A percentile compares a stretch with the other conserved stretches of the same genome.
Conservation (phyloP, 2,113 vertebrate genomes). For the Ictalurus punctatus region DNA sequence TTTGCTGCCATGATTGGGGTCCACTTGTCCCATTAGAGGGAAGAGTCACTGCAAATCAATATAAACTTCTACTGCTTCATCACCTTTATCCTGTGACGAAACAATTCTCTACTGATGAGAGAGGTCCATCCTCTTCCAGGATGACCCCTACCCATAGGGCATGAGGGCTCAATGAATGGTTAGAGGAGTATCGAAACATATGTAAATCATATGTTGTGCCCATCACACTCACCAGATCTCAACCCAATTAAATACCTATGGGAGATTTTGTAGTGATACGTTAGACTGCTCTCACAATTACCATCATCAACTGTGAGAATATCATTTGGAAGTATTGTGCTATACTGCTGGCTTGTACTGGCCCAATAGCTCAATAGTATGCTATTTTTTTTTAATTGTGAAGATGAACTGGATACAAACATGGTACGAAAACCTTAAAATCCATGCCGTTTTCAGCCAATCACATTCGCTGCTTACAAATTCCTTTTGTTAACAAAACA, state of each 20-base stretch:
- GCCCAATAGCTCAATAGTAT: neutral
- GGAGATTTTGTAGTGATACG: neutral
- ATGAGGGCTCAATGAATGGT: neutral
- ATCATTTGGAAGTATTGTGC: neutral
- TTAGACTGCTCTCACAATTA: neutral
- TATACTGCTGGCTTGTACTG: neutral
- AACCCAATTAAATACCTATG: neutral
- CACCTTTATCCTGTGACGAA: neutral
- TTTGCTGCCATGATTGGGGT: neutral
- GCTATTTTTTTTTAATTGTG: neutral
- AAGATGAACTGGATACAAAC: neutral
- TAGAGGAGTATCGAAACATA: neutral
- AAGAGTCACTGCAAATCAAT: neutral
- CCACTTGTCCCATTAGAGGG: neutral
- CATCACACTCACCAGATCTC: neutral
- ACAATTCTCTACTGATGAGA: neutral
- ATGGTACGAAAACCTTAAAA: neutral
- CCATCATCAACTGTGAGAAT: neutral
- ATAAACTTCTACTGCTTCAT: neutral
- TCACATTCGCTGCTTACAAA: neutral
- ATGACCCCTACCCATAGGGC: neutral
- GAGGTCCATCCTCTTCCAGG: neutral
- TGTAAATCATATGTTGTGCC: neutral
- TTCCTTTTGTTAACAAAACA: neutral
- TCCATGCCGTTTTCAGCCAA: neutral